Evolutionary conservation across 2,113 vertebrate genomes (phyloP).

Genomic region (Pteropus alecto): DNA sequence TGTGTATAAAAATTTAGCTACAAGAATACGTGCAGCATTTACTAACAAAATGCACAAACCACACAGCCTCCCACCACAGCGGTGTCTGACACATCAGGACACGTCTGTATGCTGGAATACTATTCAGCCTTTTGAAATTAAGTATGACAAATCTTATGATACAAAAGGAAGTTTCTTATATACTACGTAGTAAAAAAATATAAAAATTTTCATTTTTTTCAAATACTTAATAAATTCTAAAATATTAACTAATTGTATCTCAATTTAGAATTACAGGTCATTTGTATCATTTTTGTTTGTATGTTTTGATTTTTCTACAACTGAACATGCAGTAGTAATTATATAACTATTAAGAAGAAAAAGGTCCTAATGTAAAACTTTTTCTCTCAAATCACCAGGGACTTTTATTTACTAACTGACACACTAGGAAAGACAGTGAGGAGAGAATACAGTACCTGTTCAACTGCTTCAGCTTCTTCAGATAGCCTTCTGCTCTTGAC

Average conservation of each 20-base stretch:
- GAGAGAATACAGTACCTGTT: conserved; percentile 61
- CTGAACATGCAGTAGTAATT: neutral
- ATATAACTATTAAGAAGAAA: neutral
- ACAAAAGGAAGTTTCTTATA: neutral
- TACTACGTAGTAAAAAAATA: neutral
- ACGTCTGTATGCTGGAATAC: neutral
- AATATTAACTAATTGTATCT: neutral
- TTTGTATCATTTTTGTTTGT: neutral
- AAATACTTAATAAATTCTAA: neutral
- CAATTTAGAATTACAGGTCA: neutral
- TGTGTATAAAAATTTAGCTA: neutral
- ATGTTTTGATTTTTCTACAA: neutral
- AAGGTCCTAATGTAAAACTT: neutral
- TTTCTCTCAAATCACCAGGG: neutral
- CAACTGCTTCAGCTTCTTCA: conserved; percentile 65
- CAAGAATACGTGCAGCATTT: neutral
- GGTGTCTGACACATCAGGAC: neutral
- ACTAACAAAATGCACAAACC: neutral
- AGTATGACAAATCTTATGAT: neutral
- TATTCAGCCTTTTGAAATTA: neutral
- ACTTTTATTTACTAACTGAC: neutral
- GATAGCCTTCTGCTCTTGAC: conserved; percentile 69
- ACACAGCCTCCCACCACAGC: neutral
- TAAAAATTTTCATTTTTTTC: neutral
- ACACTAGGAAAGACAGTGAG: rapidly evolving